phyloP scores from a whole-genome alignment of 2,113 vertebrate species.

The Dipodomys stephensi region DNA sequence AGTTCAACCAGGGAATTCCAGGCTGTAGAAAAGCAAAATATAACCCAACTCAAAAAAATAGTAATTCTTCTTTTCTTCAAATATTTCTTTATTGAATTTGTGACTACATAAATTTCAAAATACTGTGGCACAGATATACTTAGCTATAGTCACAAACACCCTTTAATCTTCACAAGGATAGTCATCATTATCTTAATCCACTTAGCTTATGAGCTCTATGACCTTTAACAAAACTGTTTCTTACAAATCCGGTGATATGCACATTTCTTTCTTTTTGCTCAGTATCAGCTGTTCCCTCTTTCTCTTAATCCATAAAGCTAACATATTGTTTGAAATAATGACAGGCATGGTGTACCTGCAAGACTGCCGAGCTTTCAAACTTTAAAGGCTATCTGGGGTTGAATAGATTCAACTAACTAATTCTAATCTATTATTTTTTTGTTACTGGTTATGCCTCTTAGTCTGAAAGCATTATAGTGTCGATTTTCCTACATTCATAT shows the following conservation, averaged over 20 bases:
- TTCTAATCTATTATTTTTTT: slow-evolving; percentile 9
- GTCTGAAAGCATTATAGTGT: neutral
- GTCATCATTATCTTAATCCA: no score
- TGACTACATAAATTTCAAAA: no score
- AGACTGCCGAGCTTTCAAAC: neutral
- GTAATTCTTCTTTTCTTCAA: neutral
- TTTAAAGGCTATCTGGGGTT: neutral
- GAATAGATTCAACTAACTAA: slow-evolving; percentile 1
- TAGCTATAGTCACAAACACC: no score
- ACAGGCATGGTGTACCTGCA: neutral
- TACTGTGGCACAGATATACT: no score
- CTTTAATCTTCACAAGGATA: no score
- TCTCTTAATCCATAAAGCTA: slow-evolving; percentile 3
- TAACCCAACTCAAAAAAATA: neutral
- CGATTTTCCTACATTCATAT: neutral
- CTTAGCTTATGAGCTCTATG: no score
- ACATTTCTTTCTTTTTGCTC: no score
- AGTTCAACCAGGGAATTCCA: slow-evolving; percentile 3
- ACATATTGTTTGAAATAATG: neutral
- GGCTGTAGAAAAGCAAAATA: neutral
- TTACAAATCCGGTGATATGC: neutral
- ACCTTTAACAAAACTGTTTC: no score
- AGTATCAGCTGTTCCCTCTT: no score
- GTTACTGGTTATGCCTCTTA: neutral
- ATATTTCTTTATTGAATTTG: no score